phyloP scores from a whole-genome alignment of 2,113 vertebrate species.

The Dissostichus mawsoni region DNA sequence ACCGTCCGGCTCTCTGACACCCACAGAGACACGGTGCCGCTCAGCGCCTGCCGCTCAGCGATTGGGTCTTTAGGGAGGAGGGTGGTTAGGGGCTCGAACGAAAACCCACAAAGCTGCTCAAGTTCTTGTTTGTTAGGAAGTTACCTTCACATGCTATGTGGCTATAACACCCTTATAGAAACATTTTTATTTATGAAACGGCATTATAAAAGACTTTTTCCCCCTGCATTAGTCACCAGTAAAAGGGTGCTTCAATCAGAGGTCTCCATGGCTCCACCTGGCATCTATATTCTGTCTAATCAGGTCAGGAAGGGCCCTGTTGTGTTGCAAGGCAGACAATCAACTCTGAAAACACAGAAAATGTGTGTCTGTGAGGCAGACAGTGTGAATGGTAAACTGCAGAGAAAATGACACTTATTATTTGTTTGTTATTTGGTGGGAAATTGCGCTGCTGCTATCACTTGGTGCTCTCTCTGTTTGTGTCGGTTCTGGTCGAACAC shows the following conservation, averaged over 20 bases:
- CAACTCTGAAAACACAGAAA: not conserved
- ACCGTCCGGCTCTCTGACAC: not conserved
- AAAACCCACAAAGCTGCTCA: not conserved
- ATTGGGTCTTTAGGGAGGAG: not conserved
- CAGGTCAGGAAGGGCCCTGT: not conserved
- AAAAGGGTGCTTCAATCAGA: not conserved
- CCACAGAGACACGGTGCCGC: no score
- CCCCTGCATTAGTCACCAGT: not conserved
- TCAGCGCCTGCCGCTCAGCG: not conserved
- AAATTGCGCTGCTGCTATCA: not conserved
- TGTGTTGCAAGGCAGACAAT: not conserved
- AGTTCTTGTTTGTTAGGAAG: not conserved
- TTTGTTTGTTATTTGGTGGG: not conserved
- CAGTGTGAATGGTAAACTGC: slow-evolving; percentile 10
- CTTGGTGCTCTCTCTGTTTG: not conserved
- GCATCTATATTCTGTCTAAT: not conserved
- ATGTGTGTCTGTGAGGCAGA: not conserved
- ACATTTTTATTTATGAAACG: not conserved
- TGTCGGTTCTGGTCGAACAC: not conserved
- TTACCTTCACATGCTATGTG: not conserved
- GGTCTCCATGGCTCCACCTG: not conserved
- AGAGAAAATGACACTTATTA: not conserved
- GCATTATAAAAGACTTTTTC: not conserved
- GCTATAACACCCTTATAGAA: not conserved
- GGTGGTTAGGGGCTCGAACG: not conserved